Percentiles rank a stretch among this genome's conserved stretches.
These are phyloP conservation scores for Alviniconcha strummeri DNA, from an alignment of 2,888 invertebrate genomes.

Conservation along the genomic window DNA sequence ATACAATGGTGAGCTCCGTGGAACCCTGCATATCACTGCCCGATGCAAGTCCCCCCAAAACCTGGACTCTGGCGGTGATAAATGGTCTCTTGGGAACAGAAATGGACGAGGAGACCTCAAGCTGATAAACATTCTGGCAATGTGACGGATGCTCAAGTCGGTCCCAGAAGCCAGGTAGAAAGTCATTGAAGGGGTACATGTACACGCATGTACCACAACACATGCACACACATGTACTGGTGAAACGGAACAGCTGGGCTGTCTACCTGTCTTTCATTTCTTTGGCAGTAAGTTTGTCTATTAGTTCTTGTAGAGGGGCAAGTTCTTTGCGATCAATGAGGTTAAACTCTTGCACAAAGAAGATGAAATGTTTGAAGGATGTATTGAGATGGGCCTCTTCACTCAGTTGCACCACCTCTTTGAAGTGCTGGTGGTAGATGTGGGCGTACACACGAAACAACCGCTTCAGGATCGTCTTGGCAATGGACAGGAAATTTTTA, in stretches of 20 bases:
- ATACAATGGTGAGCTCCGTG: not conserved
- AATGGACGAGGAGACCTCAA: not conserved
- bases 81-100: not conserved
- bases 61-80: not conserved
- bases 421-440: slow-evolving; percentile 99
- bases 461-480: slow-evolving; percentile 97
- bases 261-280: slow-evolving; percentile 43
- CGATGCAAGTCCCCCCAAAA: not conserved
- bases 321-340: slow-evolving; percentile 96
- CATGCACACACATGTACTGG: not conserved
- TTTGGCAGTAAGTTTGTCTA: slow-evolving; percentile 79
- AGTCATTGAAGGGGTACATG: not conserved
- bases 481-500: slow-evolving; percentile 96
- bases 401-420: slow-evolving; percentile 93
- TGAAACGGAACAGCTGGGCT: not conserved
- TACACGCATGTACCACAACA: not conserved
- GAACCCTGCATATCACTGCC: not conserved
- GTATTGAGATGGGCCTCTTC: slow-evolving; percentile 99
- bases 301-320: slow-evolving; percentile 97
- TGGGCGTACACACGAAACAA: slow-evolving; percentile 99
- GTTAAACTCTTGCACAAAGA: slow-evolving; percentile 97
- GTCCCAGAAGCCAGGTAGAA: not conserved
- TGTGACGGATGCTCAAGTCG: not conserved
- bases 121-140: slow-evolving; percentile 4
- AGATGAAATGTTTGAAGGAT: slow-evolving; percentile 99